Percentiles rank a stretch among this genome's conserved stretches.
phyloP scores from a whole-genome alignment of 2,113 vertebrate species.

The Otocyon megalotis region DNA sequence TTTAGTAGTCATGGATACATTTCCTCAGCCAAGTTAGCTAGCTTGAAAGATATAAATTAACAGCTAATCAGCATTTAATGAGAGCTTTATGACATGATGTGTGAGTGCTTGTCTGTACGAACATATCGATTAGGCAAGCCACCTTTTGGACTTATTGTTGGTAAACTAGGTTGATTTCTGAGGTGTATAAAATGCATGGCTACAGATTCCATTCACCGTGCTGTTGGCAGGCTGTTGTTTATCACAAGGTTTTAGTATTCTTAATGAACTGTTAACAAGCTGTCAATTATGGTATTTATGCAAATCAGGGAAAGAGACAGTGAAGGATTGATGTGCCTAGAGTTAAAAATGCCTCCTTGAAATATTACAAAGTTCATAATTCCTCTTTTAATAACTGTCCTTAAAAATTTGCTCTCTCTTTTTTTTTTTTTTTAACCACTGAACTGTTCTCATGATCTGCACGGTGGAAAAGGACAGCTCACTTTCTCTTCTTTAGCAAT shows the following conservation, averaged over 20 bases:
- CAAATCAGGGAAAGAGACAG: conserved; percentile 83
- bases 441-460: background rate
- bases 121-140: background rate
- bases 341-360: conserved; percentile 77
- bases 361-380: conserved; percentile 76
- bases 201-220: conserved; percentile 73
- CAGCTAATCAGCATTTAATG: conserved; percentile 56
- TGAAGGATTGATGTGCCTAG: conserved; percentile 84
- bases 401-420: conserved; percentile 15
- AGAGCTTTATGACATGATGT: background rate
- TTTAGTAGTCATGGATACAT: background rate
- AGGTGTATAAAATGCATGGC: conserved; percentile 67
- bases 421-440: conserved; percentile 45
- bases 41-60: conserved; percentile 56
- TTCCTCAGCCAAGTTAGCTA: background rate
- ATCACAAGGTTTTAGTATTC: conserved; percentile 81
- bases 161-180: conserved; percentile 65
- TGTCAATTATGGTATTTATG: conserved; percentile 87
- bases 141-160: conserved; percentile 64
- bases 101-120: background rate
- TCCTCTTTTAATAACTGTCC: conserved; percentile 78
- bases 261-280: conserved; percentile 89
- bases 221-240: conserved; percentile 76
- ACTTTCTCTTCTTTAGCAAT: background rate
- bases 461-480: background rate